Conservation (phyloP, 2,888 invertebrate genomes). For the Chironomus riparius region DNA sequence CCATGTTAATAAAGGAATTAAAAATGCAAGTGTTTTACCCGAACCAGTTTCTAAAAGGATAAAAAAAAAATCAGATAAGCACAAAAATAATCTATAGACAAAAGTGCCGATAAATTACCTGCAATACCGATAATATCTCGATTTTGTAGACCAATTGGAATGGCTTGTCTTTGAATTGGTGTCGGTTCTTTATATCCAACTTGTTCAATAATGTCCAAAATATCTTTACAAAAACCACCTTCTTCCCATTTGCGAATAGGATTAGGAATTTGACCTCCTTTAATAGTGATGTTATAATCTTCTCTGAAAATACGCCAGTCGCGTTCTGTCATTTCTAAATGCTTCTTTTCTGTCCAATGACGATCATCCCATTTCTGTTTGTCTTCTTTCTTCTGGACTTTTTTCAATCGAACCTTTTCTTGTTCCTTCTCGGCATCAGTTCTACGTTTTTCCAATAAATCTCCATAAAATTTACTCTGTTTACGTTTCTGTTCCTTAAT, state of each 20-base stretch:
- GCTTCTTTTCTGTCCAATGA: constrained; percentile 94
- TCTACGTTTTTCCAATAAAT: constrained; percentile 84
- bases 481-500: constrained; percentile 93
- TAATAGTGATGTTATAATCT: constrained; percentile 97
- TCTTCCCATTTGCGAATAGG: constrained; percentile 95
- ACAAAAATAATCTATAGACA: too few species aligned
- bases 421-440: constrained; percentile 96
- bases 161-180: constrained; percentile 98
- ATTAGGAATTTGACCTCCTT: constrained; percentile 94
- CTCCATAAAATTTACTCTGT: constrained; percentile 95
- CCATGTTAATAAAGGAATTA: constrained; percentile 95
- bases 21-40: constrained; percentile 96
- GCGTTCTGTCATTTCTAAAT: constrained; percentile 94
- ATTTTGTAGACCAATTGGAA: constrained; percentile 93
- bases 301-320: constrained; percentile 99
- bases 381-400: constrained; percentile 89
- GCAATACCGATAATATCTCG: constrained; percentile 98
- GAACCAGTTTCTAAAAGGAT: constrained; percentile 75
- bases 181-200: constrained; percentile 98
- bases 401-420: constrained; percentile 85
- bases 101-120: not conserved
- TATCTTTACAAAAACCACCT: constrained; percentile 78
- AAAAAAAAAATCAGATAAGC: too few species aligned
- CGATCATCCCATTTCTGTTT: constrained; percentile 98
- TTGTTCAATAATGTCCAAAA: constrained; percentile 86